Conservation (phyloP, 2,888 invertebrate genomes). For the Lasioglossum morio region DNA sequence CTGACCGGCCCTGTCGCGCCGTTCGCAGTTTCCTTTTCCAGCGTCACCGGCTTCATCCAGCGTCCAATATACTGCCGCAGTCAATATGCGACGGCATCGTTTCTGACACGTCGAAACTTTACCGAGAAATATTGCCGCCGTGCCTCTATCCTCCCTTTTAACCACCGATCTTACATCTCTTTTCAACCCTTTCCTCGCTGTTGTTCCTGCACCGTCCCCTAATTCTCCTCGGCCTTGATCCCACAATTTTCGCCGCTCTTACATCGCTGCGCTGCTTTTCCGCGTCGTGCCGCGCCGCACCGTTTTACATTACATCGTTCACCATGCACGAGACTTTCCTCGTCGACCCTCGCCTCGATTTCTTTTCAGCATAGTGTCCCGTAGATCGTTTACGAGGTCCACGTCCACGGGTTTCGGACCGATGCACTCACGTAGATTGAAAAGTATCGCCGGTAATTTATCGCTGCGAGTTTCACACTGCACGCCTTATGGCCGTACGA, state of each 20-base stretch:
- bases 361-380: conserved; percentile 24
- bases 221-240: not conserved
- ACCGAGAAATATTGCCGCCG: conserved; percentile 56
- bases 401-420: conserved; percentile 34
- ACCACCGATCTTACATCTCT: not conserved
- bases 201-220: not conserved
- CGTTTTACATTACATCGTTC: not conserved
- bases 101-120: conserved; percentile 59
- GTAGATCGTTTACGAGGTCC: conserved; percentile 30
- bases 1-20: conserved; percentile 19
- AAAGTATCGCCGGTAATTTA: conserved; percentile 67
- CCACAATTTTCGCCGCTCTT: not conserved
- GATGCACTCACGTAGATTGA: conserved; percentile 74
- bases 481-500: not conserved
- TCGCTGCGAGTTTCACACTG: conserved; percentile 5
- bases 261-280: not conserved
- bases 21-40: conserved; percentile 26
- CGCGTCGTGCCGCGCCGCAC: not conserved
- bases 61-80: conserved; percentile 62
- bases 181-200: no score
- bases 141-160: conserved; percentile 1
- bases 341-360: not conserved
- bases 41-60: conserved; percentile 38
- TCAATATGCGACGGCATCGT: conserved; percentile 56
- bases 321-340: not conserved